A percentile compares a stretch with the other conserved stretches of the same genome.
phyloP scores from a whole-genome alignment of 2,797 vertebrate species.

The Tauraco hartlaubi region DNA sequence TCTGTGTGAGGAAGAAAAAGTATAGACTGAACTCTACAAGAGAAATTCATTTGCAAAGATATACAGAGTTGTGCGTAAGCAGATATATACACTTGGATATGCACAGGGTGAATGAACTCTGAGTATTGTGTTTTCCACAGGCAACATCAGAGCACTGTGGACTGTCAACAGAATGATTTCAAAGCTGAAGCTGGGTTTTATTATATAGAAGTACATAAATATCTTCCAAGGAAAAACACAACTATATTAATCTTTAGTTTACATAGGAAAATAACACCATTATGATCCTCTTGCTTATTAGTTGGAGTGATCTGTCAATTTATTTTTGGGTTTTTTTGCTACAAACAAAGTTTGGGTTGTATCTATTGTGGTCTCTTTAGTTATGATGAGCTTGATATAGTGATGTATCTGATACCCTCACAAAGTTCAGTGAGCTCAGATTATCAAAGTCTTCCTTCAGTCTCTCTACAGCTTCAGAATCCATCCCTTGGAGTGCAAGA shows the following conservation, averaged over 20 bases:
- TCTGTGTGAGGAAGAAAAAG: not conserved
- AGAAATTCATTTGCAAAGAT: not conserved
- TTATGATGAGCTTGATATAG: not conserved
- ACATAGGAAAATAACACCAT: not conserved
- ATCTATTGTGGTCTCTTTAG: not conserved
- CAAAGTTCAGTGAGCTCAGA: not conserved
- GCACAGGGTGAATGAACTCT: not conserved
- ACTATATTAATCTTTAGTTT: not conserved
- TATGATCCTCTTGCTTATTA: not conserved
- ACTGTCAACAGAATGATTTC: not conserved
- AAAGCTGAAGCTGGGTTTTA: not conserved
- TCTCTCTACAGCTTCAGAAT: not conserved
- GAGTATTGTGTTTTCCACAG: rapidly evolving
- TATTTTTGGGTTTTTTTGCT: not conserved
- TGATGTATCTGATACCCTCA: not conserved
- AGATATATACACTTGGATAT: not conserved
- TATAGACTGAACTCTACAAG: not conserved
- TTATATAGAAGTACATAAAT: rapidly evolving
- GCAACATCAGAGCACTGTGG: not conserved
- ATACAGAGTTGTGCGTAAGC: not conserved
- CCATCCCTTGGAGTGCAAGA: not conserved
- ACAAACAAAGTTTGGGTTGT: not conserved
- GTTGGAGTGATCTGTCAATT: not conserved
- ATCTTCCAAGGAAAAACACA: not conserved
- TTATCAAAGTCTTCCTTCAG: not conserved